Evolutionary conservation across 1,140 invertebrate species (phyloP), one percentile per base, ranked within the genome.

Genomic region (Cheumatopsyche charites): DNA sequence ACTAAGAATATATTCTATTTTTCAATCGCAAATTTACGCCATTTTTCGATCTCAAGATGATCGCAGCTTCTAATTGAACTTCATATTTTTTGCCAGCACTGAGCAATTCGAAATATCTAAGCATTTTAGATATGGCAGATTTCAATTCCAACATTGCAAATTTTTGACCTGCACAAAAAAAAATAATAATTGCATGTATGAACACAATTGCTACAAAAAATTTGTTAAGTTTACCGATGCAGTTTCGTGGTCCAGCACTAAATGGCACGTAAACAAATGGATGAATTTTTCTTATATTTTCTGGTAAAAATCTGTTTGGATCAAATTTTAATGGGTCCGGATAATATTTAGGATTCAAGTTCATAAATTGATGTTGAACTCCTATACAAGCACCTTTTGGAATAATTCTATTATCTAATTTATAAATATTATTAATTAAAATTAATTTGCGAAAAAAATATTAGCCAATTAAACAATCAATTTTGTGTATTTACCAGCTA

Each of bases 291-390:
- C 77, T 77, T 25, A 80, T 81, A 12, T 80, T 82, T 43, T 83
- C 81, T 0, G 87, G 84, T 11, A 89, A 78, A 82, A 94, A 94
- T 77, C 91, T 80, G 12, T 93, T 91, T 0, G 92, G 92, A 79
- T 92, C 85, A 77, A 92, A 94, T 25, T 78, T 82, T 1, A 90
- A 83, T 2, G 92, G 92, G 67, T 94, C 85, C 0, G 91, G 87
- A 79, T 88, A 94, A 73, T 87, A 83, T 43, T 89, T 83, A 1
- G 88, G 86, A 79, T 92, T 86, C 77, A 86, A 80, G 73, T 92
- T 90, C 7, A 90, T 77, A 43, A 83, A 80, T 29, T 84, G 83
- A 0, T 85, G 79, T 45, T 80, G 77, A 0, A 88, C 41, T 9
- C 78, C 47, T 0, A 82, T 52, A 0, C 75, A 76, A 0, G 78